Evolutionary conservation across 1,140 invertebrate species (phyloP).

Genomic region (Drosophila arizonae): DNA sequence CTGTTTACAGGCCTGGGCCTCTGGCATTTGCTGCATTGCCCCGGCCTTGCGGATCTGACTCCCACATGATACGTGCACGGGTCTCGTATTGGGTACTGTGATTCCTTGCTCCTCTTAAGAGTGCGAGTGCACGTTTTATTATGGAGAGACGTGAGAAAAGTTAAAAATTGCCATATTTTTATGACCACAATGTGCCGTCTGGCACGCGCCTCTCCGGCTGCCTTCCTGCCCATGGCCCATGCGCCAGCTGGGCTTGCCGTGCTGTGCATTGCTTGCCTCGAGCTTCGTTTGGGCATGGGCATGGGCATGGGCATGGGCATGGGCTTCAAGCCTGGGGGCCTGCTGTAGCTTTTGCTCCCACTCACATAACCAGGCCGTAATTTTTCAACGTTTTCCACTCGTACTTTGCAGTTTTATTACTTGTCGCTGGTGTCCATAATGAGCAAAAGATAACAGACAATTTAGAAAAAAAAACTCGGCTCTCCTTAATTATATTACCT

Average conservation of each 20-base stretch:
- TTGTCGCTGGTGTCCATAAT: slow-evolving; percentile 70
- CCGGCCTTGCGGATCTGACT: slow-evolving; percentile 11
- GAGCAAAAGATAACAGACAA: slow-evolving; percentile 71
- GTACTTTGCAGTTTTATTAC: slow-evolving; percentile 70
- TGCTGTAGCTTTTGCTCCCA: slow-evolving; percentile 20
- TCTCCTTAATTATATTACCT: slow-evolving; percentile 65
- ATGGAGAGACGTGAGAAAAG: slow-evolving; percentile 64
- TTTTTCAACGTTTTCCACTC: slow-evolving; percentile 66
- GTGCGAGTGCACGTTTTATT: slow-evolving; percentile 68
- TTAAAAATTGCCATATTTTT: slow-evolving; percentile 71
- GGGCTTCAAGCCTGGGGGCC: neutral
- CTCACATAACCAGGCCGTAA: slow-evolving; percentile 63
- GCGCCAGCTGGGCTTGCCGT: slow-evolving; percentile 10
- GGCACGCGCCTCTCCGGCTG: slow-evolving; percentile 8
- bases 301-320: neutral
- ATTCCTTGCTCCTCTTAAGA: slow-evolving; percentile 43
- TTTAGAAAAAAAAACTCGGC: slow-evolving; percentile 55
- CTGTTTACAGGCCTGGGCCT: slow-evolving; percentile 55
- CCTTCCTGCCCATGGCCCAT: neutral
- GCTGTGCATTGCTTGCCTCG: slow-evolving; percentile 32
- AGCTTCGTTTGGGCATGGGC: neutral
- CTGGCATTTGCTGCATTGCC: slow-evolving; percentile 33
- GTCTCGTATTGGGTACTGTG: slow-evolving; percentile 48
- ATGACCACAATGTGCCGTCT: slow-evolving; percentile 66
- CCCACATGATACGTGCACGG: slow-evolving; percentile 37